Base-by-base conservation (phyloP, 2,113 vertebrate species). In the Tachysurus fulvidraco region DNA sequence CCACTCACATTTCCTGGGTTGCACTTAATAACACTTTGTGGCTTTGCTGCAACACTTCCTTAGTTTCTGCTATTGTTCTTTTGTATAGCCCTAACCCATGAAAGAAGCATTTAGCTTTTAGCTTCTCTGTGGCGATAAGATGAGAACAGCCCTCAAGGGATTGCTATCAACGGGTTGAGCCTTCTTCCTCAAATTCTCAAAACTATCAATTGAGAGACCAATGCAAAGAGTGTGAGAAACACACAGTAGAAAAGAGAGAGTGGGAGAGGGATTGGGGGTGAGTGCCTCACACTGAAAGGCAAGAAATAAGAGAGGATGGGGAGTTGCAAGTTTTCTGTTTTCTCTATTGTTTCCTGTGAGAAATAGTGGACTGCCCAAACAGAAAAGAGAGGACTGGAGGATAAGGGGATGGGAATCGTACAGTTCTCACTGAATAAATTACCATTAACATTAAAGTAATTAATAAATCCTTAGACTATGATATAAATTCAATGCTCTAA, bases 151-250 rank as follows among this genome's bases (percentile, higher is more conserved):
- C 25, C 44, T 76, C 55, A 57, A 79, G 76, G n/a, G 76, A 25
- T 79, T 30, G 65, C 36, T 50, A 55, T 64, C 23, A 52, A 78
- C 41, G 52, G 80, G 79, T 30, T 52, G 54, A 44, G 83, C 76
- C 81, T 65, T 73, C 30, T 46, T 67, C 44, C 50, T 73, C 85
- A 7, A 87, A 84, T 77, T 50, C 41, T 36, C 36, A 36, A 36
- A 41, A 76, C 67, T 23, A 84, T 55, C 36, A 83, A 28, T 41
- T 71, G 62, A 44, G 67, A 82, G 88, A 74, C 87, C 76, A 82
- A 85, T 74, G 82, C 85, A 87, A 74, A 82, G 65, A 79, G 83
- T 60, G 87, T 86, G 86, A 89, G 85, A 84, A 84, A 89, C 64
- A 30, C 54, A 84, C 64, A 54, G 30, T 25, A 65, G 74, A 81